Base-by-base conservation (phyloP, 2,888 invertebrate species). In the Pseudococcus longispinus region DNA sequence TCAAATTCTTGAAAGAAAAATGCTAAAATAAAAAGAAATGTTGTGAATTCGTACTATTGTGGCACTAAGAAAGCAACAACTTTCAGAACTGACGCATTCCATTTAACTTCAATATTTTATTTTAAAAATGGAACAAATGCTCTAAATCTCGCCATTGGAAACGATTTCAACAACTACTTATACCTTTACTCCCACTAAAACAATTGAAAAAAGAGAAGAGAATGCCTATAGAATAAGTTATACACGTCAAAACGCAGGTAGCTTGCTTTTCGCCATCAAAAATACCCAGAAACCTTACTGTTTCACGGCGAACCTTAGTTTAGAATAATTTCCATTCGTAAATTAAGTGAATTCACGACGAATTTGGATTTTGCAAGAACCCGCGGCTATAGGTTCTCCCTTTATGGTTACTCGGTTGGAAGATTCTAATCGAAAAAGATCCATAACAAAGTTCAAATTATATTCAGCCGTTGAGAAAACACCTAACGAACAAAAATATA, bases 271-370 rank as follows among this genome's bases (percentile, higher is more conserved):
- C 2, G 26, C 9, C 11, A 26, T 6, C 26, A 65, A 26, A 65
- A 65, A 65, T 65, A 65, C 65, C 23, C 23, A 11, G 65, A 65
- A 65, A 65, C 20, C 65, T 65, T 26, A 23, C 23, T 23, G 8
- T 8, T 65, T 11, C 26, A 26, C 37, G 37, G 26, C 26, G 26
- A n/a, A 51, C 51, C 51, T 51, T n/a, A n/a, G 51, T 51, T 51
- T 51, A 51, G 51, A 51, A 65, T 65, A 65, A 65, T 65, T 65
- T 65, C 65, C 65, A 65, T 51, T 65, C 65, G 65, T 26, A 26
- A 65, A 65, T 65, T 65, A 65, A 26, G 26, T 13, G 65, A 65
- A 65, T 65, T 65, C 65, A 26, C 65, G 65, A 26, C 9, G 23
- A 65, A 65, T 65, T 65, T 26, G 65, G 23, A 65, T 23, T 65